Conservation (phyloP, 2,888 invertebrate species). For the Embidobia sp. region DNA sequence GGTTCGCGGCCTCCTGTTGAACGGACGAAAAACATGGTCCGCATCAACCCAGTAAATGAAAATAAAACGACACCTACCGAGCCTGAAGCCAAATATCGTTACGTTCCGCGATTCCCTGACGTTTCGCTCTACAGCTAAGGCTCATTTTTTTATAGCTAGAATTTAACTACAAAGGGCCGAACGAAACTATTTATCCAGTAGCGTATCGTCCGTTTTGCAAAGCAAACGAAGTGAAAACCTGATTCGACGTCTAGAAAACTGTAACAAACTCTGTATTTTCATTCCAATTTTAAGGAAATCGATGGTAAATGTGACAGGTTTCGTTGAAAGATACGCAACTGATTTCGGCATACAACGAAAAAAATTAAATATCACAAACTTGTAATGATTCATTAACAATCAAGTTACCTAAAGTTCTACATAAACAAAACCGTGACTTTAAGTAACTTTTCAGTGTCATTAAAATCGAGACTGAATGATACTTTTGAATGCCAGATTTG, state of each 20-base stretch:
- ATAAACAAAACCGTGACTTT: too few species aligned
- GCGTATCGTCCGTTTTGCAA: conserved; percentile 20
- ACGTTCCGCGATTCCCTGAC: conserved; percentile 75
- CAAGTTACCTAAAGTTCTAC: too few species aligned
- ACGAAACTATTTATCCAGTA: conserved; percentile 17
- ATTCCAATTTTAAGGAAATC: too few species aligned
- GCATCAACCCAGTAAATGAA: conserved; percentile 80
- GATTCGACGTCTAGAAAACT: too few species aligned
- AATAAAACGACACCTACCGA: conserved; percentile 68
- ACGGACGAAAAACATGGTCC: conserved; percentile 83
- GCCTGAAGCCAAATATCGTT: conserved; percentile 70
- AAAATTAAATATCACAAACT: neutral
- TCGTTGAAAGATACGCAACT: too few species aligned
- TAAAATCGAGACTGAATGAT: too few species aligned
- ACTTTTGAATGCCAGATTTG: too few species aligned
- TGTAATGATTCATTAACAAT: too few species aligned
- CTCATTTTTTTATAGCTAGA: conserved; percentile 26
- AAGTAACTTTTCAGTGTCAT: conserved; percentile 2
- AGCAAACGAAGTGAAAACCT: too few species aligned
- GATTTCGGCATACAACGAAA: conserved; percentile 45
- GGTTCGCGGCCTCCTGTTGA: conserved; percentile 95
- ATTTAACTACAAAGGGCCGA: neutral
- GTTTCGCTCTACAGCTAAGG: conserved; percentile 67
- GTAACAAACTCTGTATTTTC: conserved; percentile 13
- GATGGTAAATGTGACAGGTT: conserved; percentile 1